Evolutionary conservation across 1,140 invertebrate species (phyloP).

Genomic region (Eueides isabella): DNA sequence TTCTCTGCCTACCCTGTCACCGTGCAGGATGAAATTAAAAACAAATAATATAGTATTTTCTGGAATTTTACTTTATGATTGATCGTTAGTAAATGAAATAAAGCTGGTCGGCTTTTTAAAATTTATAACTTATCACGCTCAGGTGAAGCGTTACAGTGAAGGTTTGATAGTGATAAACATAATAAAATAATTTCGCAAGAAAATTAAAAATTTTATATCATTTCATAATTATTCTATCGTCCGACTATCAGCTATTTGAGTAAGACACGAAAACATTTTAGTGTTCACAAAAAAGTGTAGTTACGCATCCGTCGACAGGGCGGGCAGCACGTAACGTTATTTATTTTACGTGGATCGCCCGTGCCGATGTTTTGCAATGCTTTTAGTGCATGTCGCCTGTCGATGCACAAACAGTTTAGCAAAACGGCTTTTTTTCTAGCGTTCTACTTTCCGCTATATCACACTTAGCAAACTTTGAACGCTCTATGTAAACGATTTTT

Average conservation of each 20-base stretch:
- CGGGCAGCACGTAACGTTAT: conserved; percentile 67
- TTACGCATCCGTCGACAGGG: conserved; percentile 48
- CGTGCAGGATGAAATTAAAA: too few relatives aligned
- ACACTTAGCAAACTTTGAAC: conserved; percentile 4
- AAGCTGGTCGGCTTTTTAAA: too few relatives aligned
- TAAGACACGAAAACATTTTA: conserved; percentile 50
- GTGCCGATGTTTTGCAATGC: conserved; percentile 53
- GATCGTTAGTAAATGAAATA: too few relatives aligned
- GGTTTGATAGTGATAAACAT: too few relatives aligned
- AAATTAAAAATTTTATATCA: background rate
- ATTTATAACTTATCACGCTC: too few relatives aligned
- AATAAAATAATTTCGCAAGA: too few relatives aligned
- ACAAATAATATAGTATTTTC: too few relatives aligned
- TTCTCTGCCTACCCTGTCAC: too few relatives aligned
- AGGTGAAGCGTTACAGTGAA: too few relatives aligned
- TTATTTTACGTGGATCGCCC: conserved; percentile 68
- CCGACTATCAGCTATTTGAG: conserved; percentile 11
- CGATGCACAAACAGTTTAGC: conserved; percentile 73
- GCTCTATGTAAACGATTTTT: conserved; percentile 21
- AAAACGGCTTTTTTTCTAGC: conserved; percentile 53
- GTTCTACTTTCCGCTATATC: conserved; percentile 5
- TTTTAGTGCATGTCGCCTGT: conserved; percentile 61
- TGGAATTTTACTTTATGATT: too few relatives aligned
- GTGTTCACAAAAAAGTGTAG: conserved; percentile 46
- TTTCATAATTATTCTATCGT: background rate